Evolutionary conservation across 2,797 vertebrate species (phyloP).

Genomic region (Phaenicophaeus curvirostris): DNA sequence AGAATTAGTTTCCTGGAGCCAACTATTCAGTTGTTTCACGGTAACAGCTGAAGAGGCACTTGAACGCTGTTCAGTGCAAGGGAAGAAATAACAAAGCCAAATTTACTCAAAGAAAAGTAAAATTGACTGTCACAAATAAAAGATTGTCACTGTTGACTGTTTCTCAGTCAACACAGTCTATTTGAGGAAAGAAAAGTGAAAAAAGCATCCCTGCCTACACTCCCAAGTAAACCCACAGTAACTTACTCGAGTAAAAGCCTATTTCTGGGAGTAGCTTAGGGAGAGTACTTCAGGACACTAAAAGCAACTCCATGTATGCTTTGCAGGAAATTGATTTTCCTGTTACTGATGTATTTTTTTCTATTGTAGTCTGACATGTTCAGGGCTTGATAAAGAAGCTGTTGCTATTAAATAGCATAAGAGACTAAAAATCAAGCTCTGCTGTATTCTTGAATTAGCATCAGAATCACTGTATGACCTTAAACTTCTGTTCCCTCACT

Average conservation of each 20-base stretch:
- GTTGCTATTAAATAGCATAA: neutral
- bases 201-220: neutral
- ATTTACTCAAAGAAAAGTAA: neutral
- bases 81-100: conserved; percentile 21
- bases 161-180: neutral
- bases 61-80: neutral
- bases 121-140: neutral
- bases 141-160: neutral
- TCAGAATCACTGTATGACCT: neutral
- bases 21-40: neutral
- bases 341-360: neutral
- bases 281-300: neutral
- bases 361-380: neutral
- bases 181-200: conserved; percentile 8
- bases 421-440: neutral
- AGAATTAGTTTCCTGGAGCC: conserved; percentile 23
- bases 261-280: neutral
- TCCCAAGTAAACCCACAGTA: neutral
- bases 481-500: neutral
- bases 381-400: neutral
- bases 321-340: neutral
- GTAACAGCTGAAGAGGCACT: neutral
- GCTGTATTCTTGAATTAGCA: neutral
- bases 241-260: neutral
- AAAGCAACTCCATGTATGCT: neutral